phyloP scores from a whole-genome alignment of 2,888 invertebrate species.

The Mycalesis mineus region DNA sequence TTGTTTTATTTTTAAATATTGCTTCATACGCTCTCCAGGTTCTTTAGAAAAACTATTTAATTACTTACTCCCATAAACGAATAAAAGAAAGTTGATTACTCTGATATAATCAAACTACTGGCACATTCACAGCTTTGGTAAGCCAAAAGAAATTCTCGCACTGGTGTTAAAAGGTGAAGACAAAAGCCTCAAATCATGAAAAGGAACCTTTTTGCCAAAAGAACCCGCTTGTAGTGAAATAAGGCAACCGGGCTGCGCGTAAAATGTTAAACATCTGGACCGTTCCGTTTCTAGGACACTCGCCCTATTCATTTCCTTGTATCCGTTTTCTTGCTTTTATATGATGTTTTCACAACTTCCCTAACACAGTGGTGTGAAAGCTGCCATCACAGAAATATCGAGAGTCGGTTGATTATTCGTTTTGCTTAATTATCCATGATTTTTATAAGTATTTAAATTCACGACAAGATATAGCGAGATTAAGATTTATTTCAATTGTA shows the following conservation, averaged over 20 bases:
- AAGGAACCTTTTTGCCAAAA: conserved; percentile 12
- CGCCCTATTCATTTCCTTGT: conserved; percentile 47
- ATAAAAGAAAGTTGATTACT: background rate
- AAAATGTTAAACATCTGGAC: conserved; percentile 59
- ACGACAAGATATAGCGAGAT: no score
- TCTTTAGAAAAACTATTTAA: no score
- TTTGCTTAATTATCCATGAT: no score
- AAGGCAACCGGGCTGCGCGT: conserved; percentile 38
- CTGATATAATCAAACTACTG: background rate
- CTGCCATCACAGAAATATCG: background rate
- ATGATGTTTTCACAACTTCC: background rate
- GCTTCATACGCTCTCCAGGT: no score
- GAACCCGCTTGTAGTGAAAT: conserved; percentile 25
- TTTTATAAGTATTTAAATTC: no score
- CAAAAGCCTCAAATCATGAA: conserved; percentile 14
- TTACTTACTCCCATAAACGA: background rate
- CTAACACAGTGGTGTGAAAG: background rate
- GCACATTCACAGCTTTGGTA: background rate
- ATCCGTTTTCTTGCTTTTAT: conserved; percentile 37
- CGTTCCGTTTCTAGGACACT: conserved; percentile 47
- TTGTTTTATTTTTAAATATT: no score
- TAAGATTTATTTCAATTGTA: no score
- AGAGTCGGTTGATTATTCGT: no score
- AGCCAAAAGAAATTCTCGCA: background rate
- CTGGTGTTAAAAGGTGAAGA: conserved; percentile 7